Evolutionary conservation across 2,113 vertebrate species (phyloP), one percentile per base, ranked within the genome.

Genomic region (Python bivittatus): DNA sequence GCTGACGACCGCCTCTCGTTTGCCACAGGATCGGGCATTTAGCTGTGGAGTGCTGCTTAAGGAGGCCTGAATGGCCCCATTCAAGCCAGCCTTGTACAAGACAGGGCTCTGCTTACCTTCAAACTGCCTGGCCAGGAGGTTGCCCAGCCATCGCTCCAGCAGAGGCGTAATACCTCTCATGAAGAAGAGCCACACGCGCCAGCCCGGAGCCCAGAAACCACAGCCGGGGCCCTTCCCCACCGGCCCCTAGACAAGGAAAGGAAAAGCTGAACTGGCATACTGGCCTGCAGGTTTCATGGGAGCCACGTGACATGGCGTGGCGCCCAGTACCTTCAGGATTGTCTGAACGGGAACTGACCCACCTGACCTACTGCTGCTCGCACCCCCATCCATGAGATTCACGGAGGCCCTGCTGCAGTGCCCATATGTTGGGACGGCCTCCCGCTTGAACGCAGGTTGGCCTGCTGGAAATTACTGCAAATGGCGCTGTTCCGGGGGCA

Each of bases 181-280:
- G 96, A 99, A 99, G 97, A 99, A 99, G 86, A 99, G 97, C 99
- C 99, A 99, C n/a, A 99, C 99, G 87, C 99, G 98, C 99, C 99
- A 99, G 44, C 99, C 99, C 2, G 99, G 98, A 94, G 99, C 99
- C 99, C 99, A 99, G 97, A 99, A 99, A 42, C 99, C 99, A 97
- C 99, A 99, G 92, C 99, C 99, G 88, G 99, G 99, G 93, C 99
- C 99, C 91, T 99, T 99, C 60, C 99, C 99, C 92, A 99, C 99
- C 84, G 99, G 99, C 1, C 99, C 99, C 99, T 99, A 91, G 0
- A 38, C 95, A 90, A 84, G 3, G 72, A 91, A 10, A 92, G 23
- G 84, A 72, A 68, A 0, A 10, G 33, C 17, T 3, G 84, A 6
- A 6, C 5, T 7, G 0, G 4, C 48, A 48, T 4, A 48, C 1